These are phyloP conservation scores for Mythimna lalbum DNA, from an alignment of 2,888 invertebrate species.

Conservation along the genomic window DNA sequence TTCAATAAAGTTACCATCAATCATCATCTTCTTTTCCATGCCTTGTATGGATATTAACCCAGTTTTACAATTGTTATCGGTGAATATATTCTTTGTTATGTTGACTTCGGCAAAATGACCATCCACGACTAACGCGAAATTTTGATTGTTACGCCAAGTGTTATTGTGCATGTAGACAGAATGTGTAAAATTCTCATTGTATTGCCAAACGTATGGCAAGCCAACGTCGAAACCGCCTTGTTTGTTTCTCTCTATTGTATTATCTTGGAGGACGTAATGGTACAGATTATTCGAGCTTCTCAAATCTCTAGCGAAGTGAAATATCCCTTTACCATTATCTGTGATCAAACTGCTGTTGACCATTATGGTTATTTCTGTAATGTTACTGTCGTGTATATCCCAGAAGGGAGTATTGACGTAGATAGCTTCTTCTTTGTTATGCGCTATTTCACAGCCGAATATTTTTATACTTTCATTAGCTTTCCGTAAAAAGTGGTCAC, in stretches of 20 bases:
- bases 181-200: slow-evolving; percentile 98
- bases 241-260: slow-evolving; percentile 95
- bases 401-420: slow-evolving; percentile 96
- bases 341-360: slow-evolving; percentile 96
- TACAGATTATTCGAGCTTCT: slow-evolving; percentile 99
- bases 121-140: slow-evolving; percentile 96
- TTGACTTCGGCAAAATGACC: slow-evolving; percentile 98
- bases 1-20: slow-evolving; percentile 95
- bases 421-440: slow-evolving; percentile 95
- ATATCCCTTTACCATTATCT: slow-evolving; percentile 96
- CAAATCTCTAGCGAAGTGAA: slow-evolving; percentile 97
- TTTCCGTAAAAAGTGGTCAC: slow-evolving; percentile 96
- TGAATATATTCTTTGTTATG: slow-evolving; percentile 95
- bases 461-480: slow-evolving; percentile 96
- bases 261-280: slow-evolving; percentile 97
- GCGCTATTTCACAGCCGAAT: slow-evolving; percentile 94
- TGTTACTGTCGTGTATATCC: slow-evolving; percentile 96
- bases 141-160: slow-evolving; percentile 96
- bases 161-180: slow-evolving; percentile 96
- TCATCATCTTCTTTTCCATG: slow-evolving; percentile 98
- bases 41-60: slow-evolving; percentile 96
- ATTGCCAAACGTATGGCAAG: slow-evolving; percentile 98
- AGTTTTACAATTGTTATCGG: slow-evolving; percentile 95
- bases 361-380: slow-evolving; percentile 97
- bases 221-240: slow-evolving; percentile 97